Evolutionary conservation across 2,797 vertebrate genomes (phyloP).

Genomic region (Rhinatrema bivittatum): DNA sequence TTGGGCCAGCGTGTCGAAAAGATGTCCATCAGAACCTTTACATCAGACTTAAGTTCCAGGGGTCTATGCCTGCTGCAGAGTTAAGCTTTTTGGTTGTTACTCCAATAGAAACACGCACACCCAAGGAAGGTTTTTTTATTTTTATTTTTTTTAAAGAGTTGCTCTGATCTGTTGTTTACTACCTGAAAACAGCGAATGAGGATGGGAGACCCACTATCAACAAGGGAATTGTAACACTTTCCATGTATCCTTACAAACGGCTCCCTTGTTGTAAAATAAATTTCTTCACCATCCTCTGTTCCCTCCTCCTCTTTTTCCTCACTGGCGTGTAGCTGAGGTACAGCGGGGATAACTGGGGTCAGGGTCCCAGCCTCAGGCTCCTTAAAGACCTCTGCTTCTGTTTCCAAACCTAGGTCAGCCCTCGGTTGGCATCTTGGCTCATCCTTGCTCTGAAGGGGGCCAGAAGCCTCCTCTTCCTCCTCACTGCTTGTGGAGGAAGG

Average conservation of each 20-base stretch:
- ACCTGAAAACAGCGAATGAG: conserved; percentile 69
- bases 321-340: conserved; percentile 24
- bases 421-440: conserved; percentile 30
- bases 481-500: conserved; percentile 42
- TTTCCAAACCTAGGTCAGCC: conserved; percentile 31
- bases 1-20: too few relatives aligned
- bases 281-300: conserved; percentile 47
- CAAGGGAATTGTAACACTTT: conserved; percentile 19
- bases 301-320: conserved; percentile 29
- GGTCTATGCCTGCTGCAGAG: conserved; percentile 48
- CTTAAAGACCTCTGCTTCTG: conserved; percentile 22
- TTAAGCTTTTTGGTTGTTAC: conserved; percentile 25
- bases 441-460: conserved; percentile 26
- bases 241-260: conserved; percentile 38
- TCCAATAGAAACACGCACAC: conserved; percentile 20
- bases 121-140: not conserved
- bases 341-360: conserved; percentile 18
- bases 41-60: not conserved
- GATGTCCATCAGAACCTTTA: not conserved
- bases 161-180: conserved; percentile 32
- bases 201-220: conserved; percentile 30
- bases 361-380: conserved; percentile 16
- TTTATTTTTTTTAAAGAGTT: not conserved
- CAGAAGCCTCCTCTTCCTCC: conserved; percentile 36
- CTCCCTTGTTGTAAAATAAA: conserved; percentile 14